Base-by-base conservation (phyloP, 2,888 invertebrate genomes). In the Chrysolina haemoptera region DNA sequence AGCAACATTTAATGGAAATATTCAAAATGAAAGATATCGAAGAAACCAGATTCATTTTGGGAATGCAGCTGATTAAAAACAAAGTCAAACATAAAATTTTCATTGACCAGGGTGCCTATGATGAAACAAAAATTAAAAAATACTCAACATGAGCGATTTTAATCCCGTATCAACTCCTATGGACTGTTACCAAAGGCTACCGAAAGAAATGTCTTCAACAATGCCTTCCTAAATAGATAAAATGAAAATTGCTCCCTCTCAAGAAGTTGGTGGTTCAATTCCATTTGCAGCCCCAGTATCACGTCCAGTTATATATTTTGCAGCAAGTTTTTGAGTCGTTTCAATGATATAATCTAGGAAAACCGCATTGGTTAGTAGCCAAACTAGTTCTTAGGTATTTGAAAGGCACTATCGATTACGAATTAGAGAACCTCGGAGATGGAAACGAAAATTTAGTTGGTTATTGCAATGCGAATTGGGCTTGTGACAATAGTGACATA, bases 361-460 rank as follows among this genome's bases (percentile, higher is more conserved):
- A n/a, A 40, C n/a, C 10, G 5, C 67, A 71, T 71, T 71, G 68
- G 71, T 27, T 6, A 20, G 68, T 41, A 16, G 68, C 41, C 22
- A 71, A 71, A 55, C 66, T 55, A n/a, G 68, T 70, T 4, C 18
- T 71, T 3, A 27, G 68, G n/a, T 71, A 68, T 59, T 55, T 71
- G 40, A 68, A 68, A 41, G 68, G 68, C 50, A 68, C 68, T 18
- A 46, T 43, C n/a, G 48, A 48, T 48, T 48, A 4, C 48, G 12
- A 48, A 48, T 48, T 14, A 4, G 48, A 14, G 14, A 10, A 48
- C 12, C 6, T 8, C 48, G 12, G 48, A 48, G n/a, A 48, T 4
- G 48, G 14, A 48, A 48, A 14, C 48, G 14, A n/a, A 48, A 48
- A 48, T 48, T 14, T 48, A 12, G 14, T 48, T 48, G 48, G 11